These are phyloP conservation scores for Siderastrea siderea DNA, from an alignment of 92 coral and sea anemone species.

Conservation along the genomic window DNA sequence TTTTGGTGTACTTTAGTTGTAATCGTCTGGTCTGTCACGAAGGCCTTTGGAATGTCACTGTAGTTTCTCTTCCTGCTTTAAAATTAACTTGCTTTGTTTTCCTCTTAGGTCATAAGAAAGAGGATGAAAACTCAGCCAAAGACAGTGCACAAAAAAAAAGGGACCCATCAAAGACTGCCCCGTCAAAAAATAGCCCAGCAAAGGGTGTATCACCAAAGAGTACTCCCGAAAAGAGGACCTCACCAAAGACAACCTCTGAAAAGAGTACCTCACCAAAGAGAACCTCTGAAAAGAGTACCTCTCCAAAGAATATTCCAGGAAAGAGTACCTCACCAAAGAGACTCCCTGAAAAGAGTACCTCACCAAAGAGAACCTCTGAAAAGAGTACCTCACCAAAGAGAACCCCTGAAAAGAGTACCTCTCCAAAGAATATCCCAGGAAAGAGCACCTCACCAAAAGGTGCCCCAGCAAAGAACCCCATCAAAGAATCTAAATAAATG, in stretches of 20 bases:
- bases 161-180: background rate
- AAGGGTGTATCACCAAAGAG: background rate
- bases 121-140: background rate
- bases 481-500: background rate
- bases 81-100: background rate
- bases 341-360: background rate
- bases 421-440: background rate
- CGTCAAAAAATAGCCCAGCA: background rate
- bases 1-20: background rate
- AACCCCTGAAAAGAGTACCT: background rate
- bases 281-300: background rate
- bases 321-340: background rate
- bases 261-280: background rate
- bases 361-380: background rate
- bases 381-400: background rate
- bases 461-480: background rate
- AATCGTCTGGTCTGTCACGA: background rate
- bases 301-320: background rate
- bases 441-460: background rate
- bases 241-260: background rate
- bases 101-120: constrained; percentile 4
- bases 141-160: background rate
- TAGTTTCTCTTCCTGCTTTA: background rate
- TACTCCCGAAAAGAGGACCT: background rate
- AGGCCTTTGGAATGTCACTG: too few relatives aligned